phyloP scores from a whole-genome alignment of 1,140 invertebrate species.

The Antheraea mylitta region DNA sequence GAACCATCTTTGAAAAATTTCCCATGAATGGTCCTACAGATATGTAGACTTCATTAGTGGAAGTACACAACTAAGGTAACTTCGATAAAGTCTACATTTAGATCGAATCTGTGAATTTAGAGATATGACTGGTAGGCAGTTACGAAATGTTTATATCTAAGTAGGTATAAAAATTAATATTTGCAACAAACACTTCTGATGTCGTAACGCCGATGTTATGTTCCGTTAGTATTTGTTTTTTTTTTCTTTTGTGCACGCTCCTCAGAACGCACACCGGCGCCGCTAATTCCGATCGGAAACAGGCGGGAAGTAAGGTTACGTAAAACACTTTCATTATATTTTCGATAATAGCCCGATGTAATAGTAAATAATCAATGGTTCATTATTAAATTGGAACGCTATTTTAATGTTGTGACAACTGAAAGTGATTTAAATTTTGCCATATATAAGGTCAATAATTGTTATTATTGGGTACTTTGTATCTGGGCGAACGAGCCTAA shows the following conservation, averaged over 20 bases:
- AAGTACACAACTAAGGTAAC: too few relatives aligned
- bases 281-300: constrained; percentile 22
- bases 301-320: constrained; percentile 39
- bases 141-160: background rate
- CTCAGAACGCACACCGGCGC: constrained; percentile 16
- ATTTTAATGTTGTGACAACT: constrained; percentile 25
- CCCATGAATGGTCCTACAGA: too few relatives aligned
- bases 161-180: background rate
- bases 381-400: constrained; percentile 23
- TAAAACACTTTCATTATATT: constrained; percentile 54
- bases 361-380: constrained; percentile 13
- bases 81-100: too few relatives aligned
- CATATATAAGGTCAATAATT: background rate
- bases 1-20: too few relatives aligned
- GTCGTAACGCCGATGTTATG: background rate
- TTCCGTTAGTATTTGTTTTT: constrained; percentile 6
- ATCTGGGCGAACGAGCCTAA: too few relatives aligned
- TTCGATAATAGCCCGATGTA: constrained; percentile 38
- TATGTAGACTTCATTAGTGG: too few relatives aligned
- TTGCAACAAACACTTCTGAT: background rate
- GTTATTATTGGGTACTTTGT: background rate
- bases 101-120: too few relatives aligned
- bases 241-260: constrained; percentile 9
- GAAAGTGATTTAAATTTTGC: background rate
- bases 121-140: too few relatives aligned